Base-by-base conservation (phyloP, 2,113 vertebrate genomes). In the Nannospalax galili region DNA sequence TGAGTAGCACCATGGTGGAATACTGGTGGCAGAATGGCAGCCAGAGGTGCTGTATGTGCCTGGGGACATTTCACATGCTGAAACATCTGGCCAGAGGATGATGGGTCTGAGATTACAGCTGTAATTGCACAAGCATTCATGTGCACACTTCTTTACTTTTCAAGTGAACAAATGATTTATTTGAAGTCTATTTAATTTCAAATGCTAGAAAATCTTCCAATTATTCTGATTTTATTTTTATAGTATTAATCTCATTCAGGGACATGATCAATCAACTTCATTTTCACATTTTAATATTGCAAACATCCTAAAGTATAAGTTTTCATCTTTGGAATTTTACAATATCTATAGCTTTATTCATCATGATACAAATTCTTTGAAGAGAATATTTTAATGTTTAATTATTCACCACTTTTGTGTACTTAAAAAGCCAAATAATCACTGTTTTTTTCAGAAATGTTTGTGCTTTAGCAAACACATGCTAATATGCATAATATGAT, bases 381-480 rank as follows among this genome's bases (percentile, higher is more conserved):
- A 81, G 1, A 62, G 48, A 52, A 30, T 35, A 42, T 92, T 64
- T 70, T 81, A n/a, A 10, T 42, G 17, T 30, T 79, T 82, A 69
- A n/a, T 86, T 87, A 82, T 62, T 42, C 4, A n/a, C 4, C 35
- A 80, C 16, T 88, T 84, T 80, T 65, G 10, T 40, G 69, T 65
- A 77, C 19, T 88, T 84, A 42, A 6, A 20, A 80, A 88, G 64
- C 84, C 32, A 77, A 85, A 62, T 17, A 42, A 26, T 95, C 17
- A 19, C 11, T 77, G 88, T 60, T 93, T 85, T 93, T 85, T 85
- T 40, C 28, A 87, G 14, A 85, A 84, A 78, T 56, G 62, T 87
- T 88, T 9, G 2, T 89, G 14, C 16, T 19, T 84, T 84, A 88
- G 74, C 1, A 81, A 35, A 58, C 30, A 75, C 1, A 78, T 52